Evolutionary conservation across 1,140 invertebrate species (phyloP).

Genomic region (Apis dorsata): DNA sequence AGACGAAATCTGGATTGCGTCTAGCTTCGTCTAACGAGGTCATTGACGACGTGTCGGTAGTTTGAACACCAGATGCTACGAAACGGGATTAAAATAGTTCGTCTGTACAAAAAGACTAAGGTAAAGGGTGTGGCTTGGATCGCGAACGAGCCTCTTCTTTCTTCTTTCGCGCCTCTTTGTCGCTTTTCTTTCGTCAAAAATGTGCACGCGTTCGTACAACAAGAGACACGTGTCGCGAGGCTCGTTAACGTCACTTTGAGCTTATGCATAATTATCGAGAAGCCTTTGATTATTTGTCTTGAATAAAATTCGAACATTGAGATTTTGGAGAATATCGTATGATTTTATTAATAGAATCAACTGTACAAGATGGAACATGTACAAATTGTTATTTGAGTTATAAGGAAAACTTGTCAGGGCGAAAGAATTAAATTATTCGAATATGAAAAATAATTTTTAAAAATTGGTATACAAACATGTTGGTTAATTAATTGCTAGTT

Average conservation of each 20-base stretch:
- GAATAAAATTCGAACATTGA: too few relatives aligned
- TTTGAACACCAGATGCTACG: slow-evolving; percentile 49
- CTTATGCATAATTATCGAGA: slow-evolving; percentile 28
- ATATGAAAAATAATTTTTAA: too few relatives aligned
- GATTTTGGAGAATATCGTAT: not conserved
- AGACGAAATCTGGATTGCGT: slow-evolving; percentile 50
- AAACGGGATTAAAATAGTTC: slow-evolving; percentile 60
- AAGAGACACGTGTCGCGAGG: not conserved
- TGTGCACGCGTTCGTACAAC: slow-evolving; percentile 20
- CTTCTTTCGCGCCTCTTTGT: not conserved
- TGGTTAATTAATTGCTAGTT: too few relatives aligned
- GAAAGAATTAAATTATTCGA: too few relatives aligned
- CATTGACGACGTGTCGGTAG: slow-evolving; percentile 35
- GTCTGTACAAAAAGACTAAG: slow-evolving; percentile 35
- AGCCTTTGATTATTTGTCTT: slow-evolving; percentile 37
- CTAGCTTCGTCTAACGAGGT: slow-evolving; percentile 41
- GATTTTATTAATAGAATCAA: too few relatives aligned
- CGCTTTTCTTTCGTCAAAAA: slow-evolving; percentile 33
- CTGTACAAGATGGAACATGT: too few relatives aligned
- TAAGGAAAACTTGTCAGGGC: too few relatives aligned
- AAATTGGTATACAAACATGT: too few relatives aligned
- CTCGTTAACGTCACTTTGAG: slow-evolving; percentile 53
- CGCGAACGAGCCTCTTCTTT: not conserved
- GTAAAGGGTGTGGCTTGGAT: slow-evolving; percentile 3
- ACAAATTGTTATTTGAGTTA: too few relatives aligned